phyloP scores from a whole-genome alignment of 2,888 invertebrate genomes.

The Nomada ferruginata region DNA sequence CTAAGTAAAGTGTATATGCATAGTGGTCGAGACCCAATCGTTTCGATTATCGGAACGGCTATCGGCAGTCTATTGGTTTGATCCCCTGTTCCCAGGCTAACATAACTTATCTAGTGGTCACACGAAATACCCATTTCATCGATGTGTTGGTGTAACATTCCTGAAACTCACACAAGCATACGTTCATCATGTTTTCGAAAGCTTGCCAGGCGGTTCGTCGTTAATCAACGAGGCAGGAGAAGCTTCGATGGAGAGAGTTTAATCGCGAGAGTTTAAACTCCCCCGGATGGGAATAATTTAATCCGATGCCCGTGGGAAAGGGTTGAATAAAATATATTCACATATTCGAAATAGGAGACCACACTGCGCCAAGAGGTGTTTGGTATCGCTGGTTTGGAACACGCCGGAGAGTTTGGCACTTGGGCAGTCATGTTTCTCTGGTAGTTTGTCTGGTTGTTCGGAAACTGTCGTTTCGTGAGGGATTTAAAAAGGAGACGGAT shows the following conservation, averaged over 20 bases:
- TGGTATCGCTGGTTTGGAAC: background rate
- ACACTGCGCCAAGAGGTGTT: constrained; percentile 75
- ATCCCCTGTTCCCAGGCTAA: constrained; percentile 81
- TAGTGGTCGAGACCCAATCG: constrained; percentile 73
- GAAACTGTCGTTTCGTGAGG: constrained; percentile 78
- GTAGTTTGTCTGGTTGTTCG: constrained; percentile 77
- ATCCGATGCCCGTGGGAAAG: constrained; percentile 81
- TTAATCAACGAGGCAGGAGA: background rate
- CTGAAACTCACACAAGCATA: too few relatives aligned
- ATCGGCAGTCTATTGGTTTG: constrained; percentile 84
- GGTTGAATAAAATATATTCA: constrained; percentile 85
- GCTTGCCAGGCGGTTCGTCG: background rate
- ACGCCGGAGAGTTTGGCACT: constrained; percentile 47
- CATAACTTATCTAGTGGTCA: constrained; percentile 77
- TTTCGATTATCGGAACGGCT: constrained; percentile 82
- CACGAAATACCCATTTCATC: constrained; percentile 72
- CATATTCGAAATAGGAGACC: constrained; percentile 83
- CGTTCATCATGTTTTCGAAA: background rate
- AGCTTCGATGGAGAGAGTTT: background rate
- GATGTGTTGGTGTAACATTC: too few relatives aligned
- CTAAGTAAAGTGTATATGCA: background rate
- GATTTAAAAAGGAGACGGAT: constrained; percentile 65
- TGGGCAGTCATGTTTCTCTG: constrained; percentile 78
- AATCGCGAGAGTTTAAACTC: background rate
- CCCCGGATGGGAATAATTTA: constrained; percentile 80